These are phyloP conservation scores for Lycocerus yunnanus DNA, from an alignment of 2,888 invertebrate species.

Conservation along the genomic window DNA sequence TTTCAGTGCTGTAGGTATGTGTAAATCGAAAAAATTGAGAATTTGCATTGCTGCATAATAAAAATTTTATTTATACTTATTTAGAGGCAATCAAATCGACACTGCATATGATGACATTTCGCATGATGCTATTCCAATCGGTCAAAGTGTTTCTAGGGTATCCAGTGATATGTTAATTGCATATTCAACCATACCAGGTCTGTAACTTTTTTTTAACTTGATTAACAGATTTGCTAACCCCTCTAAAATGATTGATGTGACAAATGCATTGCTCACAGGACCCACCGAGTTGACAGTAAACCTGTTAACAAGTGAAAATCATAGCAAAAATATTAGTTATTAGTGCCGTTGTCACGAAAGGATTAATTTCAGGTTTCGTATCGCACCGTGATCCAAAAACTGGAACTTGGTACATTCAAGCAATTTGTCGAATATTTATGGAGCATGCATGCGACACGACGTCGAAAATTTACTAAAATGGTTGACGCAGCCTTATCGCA, in stretches of 20 bases:
- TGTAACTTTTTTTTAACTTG: neutral
- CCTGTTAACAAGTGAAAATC: too few relatives aligned
- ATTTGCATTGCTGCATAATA: too few relatives aligned
- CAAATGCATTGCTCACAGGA: too few relatives aligned
- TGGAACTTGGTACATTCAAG: constrained; percentile 76
- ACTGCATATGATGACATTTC: constrained; percentile 37
- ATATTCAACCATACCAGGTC: constrained; percentile 63
- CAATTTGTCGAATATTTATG: constrained; percentile 68
- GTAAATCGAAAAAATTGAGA: neutral
- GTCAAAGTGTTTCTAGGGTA: constrained; percentile 37
- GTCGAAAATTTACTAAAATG: constrained; percentile 68
- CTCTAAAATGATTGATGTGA: too few relatives aligned
- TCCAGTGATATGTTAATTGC: constrained; percentile 68
- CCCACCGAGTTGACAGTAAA: too few relatives aligned
- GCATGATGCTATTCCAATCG: constrained; percentile 38
- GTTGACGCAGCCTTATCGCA: constrained; percentile 60
- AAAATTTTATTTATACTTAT: constrained; percentile 21
- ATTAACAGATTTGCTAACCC: too few relatives aligned
- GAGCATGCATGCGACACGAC: constrained; percentile 65
- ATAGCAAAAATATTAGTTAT: too few relatives aligned
- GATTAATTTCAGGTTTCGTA: constrained; percentile 58
- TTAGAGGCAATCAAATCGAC: constrained; percentile 44
- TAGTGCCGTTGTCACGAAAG: too few relatives aligned
- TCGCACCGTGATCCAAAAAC: constrained; percentile 62
- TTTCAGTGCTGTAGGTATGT: constrained; percentile 71